Evolutionary conservation across 2,113 vertebrate genomes (phyloP), one percentile per base, ranked within the genome.

Genomic region (Hemibagrus wyckioides): DNA sequence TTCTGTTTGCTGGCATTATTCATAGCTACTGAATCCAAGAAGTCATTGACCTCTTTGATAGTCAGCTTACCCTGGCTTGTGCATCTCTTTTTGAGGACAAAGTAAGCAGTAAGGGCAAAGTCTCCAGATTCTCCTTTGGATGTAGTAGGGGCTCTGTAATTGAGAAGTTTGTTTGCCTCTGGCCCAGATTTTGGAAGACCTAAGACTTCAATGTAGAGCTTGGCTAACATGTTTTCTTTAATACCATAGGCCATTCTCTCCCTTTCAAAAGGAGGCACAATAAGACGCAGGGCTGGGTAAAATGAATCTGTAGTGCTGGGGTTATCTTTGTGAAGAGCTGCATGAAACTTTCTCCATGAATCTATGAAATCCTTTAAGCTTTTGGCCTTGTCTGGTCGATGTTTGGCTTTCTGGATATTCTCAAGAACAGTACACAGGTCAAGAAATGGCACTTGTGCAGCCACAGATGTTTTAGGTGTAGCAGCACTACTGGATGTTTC

Each of bases 171-270:
- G 80, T 94, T 95, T 25, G 98, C 97, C 69, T 99, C 98, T 33
- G 97, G 96, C n/a, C 98, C 98, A 30, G 95, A 97, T 93, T 94
- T 97, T 1, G 98, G 96, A 77, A 99, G 94, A 39, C 97, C 96
- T 75, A 99, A 94, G 21, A 97, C 94, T 1, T 99, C 97, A 1
- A 99, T 99, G 92, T 98, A 99, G 25, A 99, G 95, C 84, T 99
- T 99, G 0, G 98, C 98, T 23, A 99, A 94, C 97, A 99, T 97
- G 54, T 92, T 99, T 93, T 99, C 98, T 93, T 99, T 99, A 90
- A 99, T 99, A 50, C 98, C 98, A 28, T 99, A 99, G 0, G 98
- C 98, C 96, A 99, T 96, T 48, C 98, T 95, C 90, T 99, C 97
- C 89, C 98, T 95, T 90, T 99, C 98, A 59, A 97, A 84, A 6